Evolutionary conservation across 2,888 invertebrate species (phyloP).

Genomic region (Metellina segmentata): DNA sequence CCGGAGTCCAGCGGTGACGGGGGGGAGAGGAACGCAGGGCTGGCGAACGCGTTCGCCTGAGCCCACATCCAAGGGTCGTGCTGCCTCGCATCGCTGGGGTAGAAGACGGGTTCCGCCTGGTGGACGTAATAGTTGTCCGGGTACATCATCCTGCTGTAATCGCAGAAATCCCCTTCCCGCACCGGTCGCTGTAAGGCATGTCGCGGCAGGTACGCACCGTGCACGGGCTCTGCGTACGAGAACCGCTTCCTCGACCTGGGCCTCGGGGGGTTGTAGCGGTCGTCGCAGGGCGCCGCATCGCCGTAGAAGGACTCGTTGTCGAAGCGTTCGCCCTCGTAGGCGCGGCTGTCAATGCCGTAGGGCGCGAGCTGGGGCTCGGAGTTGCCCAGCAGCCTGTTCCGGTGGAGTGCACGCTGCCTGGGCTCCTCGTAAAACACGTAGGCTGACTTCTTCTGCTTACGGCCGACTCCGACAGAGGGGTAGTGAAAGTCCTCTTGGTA

Average conservation of each 20-base stretch:
- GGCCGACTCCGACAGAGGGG: conserved; percentile 9
- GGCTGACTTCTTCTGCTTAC: conserved; percentile 53
- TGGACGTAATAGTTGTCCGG: conserved; percentile 14
- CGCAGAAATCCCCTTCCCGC: background rate
- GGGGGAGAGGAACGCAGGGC: conserved; percentile 28
- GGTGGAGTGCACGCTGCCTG: conserved; percentile 16
- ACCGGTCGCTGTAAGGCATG: background rate
- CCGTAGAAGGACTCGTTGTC: conserved; percentile 42
- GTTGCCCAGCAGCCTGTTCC: conserved; percentile 25
- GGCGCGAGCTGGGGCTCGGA: conserved; percentile 40
- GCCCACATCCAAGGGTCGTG: conserved; percentile 9
- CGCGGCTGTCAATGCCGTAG: conserved; percentile 7
- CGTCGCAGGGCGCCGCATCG: background rate
- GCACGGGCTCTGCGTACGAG: conserved; percentile 41
- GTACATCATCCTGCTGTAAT: background rate
- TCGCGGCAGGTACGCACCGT: background rate
- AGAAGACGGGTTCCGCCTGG: background rate
- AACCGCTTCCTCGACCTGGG: conserved; percentile 18
- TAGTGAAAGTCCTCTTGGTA: conserved; percentile 73
- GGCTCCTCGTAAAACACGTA: conserved; percentile 52
- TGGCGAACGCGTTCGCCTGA: background rate
- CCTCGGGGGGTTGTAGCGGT: background rate
- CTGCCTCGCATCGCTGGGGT: conserved; percentile 26
- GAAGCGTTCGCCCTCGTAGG: conserved; percentile 12
- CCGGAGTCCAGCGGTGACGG: conserved; percentile 76